Base-by-base conservation (phyloP, 2,113 vertebrate species). In the Vombatus ursinus region DNA sequence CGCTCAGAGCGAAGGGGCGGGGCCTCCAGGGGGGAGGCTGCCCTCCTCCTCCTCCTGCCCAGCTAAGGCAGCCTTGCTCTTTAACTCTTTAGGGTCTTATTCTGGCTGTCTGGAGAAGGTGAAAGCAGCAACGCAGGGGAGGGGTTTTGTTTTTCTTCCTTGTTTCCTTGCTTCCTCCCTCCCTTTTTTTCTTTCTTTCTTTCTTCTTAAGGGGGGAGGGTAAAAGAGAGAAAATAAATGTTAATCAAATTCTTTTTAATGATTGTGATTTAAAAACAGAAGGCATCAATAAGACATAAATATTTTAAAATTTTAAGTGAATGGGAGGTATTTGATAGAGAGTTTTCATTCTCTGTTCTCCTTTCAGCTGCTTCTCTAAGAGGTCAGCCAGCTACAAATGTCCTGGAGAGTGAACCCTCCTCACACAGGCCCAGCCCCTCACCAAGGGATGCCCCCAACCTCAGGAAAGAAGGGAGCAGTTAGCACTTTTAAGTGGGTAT, bases 11-110 rank as follows among this genome's bases (percentile, higher is more conserved):
- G 92, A 91, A 77, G 50, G 77, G 50, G 31, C 14, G 14, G 61
- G 68, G 90, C 68, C 28, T 90, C 52, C 90, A 57, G 94, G 96
- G 95, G 95, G 95, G 95, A 90, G 95, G 47, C 93, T 52, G 77
- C 91, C 89, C 48, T 3, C 51, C 90, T 95, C 9, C 0, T 90
- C 57, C 57, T 31, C 57, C 57, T 25, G 68, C 68, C n/a, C 68
- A 23, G n/a, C 68, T 2, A 44, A 8, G 68, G 68, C 68, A 23
- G 68, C 68, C n/a, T 84, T 84, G 44, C n/a, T 84, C 19, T 44
- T 84, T 84, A 84, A 84, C 68, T 44, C 68, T n/a, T 84, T 84
- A 84, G 68, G n/a, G 1, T 44, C 37, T 68, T 22, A 84, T 22
- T 77, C 68, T 84, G 16, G 5, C 31, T 77, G 14, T n/a, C 61